phyloP scores from a whole-genome alignment of 2,113 vertebrate species.

The Collichthys lucidus region DNA sequence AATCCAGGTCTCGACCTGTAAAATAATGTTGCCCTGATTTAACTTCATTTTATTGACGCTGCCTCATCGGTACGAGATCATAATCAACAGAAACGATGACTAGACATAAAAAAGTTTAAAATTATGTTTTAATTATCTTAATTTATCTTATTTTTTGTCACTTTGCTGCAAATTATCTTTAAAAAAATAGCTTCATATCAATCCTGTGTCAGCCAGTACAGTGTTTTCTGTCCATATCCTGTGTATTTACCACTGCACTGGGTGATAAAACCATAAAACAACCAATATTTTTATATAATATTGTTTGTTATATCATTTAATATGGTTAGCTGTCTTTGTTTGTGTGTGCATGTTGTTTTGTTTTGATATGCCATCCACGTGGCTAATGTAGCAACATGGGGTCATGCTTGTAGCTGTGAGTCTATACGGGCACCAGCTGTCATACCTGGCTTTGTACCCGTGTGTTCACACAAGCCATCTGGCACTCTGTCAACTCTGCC shows the following conservation, averaged over 20 bases:
- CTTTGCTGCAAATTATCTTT: no score
- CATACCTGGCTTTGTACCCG: slow-evolving; percentile 62
- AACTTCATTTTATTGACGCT: neutral
- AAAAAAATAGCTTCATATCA: no score
- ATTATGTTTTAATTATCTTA: no score
- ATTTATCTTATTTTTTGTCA: no score
- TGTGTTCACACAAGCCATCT: slow-evolving; percentile 40
- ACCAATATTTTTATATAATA: neutral
- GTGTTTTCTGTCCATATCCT: neutral
- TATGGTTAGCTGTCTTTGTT: no score
- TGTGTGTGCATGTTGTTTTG: slow-evolving; percentile 19
- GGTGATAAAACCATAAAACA: neutral
- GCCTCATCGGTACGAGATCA: no score
- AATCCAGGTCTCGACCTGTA: neutral
- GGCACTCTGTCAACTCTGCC: slow-evolving; percentile 51
- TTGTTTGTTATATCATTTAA: no score
- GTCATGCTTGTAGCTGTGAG: slow-evolving; percentile 35
- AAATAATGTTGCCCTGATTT: neutral
- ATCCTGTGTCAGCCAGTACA: no score
- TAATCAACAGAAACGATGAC: no score
- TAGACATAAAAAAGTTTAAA: no score
- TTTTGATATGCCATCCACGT: slow-evolving; percentile 47
- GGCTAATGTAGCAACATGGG: slow-evolving; percentile 54
- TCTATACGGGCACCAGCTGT: slow-evolving; percentile 65
- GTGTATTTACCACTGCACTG: neutral